Conservation (phyloP, 2,797 vertebrate species). For the Oreochromis grahami region DNA sequence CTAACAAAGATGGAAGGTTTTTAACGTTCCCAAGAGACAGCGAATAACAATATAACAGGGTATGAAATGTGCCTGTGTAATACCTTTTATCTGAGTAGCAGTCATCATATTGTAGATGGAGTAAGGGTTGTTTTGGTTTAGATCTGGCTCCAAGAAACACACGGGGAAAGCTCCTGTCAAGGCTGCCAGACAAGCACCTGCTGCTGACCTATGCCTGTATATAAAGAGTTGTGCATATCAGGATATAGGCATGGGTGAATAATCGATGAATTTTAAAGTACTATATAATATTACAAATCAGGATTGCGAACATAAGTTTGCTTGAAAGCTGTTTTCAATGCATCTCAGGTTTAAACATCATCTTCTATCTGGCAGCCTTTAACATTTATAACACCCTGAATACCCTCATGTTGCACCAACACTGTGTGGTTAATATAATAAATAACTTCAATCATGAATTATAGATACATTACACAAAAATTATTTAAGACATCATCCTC, state of each 20-base stretch:
- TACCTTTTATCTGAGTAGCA: constrained; percentile 82
- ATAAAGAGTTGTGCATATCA: neutral
- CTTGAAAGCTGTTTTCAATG: neutral
- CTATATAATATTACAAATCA: neutral
- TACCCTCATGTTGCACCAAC: neutral
- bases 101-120: constrained; percentile 85
- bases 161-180: constrained; percentile 89
- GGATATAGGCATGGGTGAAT: neutral
- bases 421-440: neutral
- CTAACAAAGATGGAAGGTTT: constrained; percentile 40
- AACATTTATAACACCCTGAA: neutral
- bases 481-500: neutral
- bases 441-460: neutral
- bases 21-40: neutral
- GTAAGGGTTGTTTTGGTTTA: constrained; percentile 81
- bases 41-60: neutral
- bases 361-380: neutral
- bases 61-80: neutral
- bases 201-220: constrained; percentile 81
- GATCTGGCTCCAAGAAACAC: constrained; percentile 88
- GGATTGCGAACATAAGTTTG: neutral
- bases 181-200: constrained; percentile 89
- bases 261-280: neutral
- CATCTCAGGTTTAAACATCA: neutral
- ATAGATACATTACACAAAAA: neutral